These are phyloP conservation scores for Brachionus rubens DNA, from an alignment of 1,140 invertebrate genomes.

Conservation along the genomic window DNA sequence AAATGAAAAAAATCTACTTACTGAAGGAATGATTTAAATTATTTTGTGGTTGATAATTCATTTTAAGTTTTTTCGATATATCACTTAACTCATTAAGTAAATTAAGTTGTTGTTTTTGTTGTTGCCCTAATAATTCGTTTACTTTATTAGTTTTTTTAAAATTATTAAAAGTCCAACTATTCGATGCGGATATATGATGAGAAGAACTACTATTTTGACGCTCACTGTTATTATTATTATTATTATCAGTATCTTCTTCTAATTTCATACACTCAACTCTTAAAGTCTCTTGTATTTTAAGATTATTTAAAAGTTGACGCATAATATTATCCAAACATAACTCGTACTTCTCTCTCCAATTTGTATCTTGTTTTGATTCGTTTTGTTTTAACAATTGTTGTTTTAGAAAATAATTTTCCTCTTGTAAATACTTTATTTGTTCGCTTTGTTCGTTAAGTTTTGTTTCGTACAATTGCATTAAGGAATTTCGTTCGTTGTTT, in stretches of 20 bases:
- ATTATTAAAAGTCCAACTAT: constrained; percentile 20
- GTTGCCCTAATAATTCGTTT: constrained; percentile 13
- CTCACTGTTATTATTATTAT: not conserved
- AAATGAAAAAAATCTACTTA: not conserved
- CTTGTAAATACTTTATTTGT: constrained; percentile 39
- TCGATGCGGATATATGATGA: not conserved
- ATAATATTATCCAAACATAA: constrained; percentile 1
- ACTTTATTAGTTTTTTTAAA: not conserved
- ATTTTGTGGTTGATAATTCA: not conserved
- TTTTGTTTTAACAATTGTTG: not conserved
- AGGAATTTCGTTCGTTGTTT: constrained; percentile 23
- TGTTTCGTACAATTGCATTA: constrained; percentile 34
- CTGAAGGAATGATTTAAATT: constrained; percentile 5
- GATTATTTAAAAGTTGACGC: constrained; percentile 11
- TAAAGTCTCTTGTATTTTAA: constrained; percentile 25
- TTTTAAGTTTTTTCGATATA: constrained; percentile 4
- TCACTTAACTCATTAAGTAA: constrained; percentile 19
- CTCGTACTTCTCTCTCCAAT: constrained; percentile 7
- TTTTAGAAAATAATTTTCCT: constrained; percentile 18
- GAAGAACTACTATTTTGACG: not conserved
- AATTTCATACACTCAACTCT: not conserved
- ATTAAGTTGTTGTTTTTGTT: constrained; percentile 40
- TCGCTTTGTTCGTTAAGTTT: constrained; percentile 35
- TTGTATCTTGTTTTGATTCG: not conserved
- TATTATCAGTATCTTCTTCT: not conserved